Base-by-base conservation (phyloP, 1,140 invertebrate genomes). In the Leucophenga varia region DNA sequence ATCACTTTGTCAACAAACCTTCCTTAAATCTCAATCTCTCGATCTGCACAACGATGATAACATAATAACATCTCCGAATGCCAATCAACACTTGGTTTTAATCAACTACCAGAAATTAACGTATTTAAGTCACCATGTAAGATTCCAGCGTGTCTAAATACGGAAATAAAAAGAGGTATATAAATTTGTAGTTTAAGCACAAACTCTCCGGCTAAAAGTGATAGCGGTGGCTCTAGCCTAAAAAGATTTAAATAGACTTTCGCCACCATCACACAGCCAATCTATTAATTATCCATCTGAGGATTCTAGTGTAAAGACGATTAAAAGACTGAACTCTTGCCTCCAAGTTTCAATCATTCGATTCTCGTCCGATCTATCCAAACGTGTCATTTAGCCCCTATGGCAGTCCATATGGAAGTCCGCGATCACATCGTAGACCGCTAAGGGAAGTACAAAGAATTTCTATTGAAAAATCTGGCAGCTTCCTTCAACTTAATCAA, bases 401-500 rank as follows among this genome's bases (percentile, higher is more conserved):
- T 41, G 74, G 65, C 3, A 81, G 79, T 53, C 88, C 88, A 2
- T 83, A 81, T 43, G 83, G 87, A 18, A 92, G 89, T 2, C 92
- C 92, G 2, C 79, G 84, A 3, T 77, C 78, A 25, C 81, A 86
- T 46, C 77, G 84, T 14, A 83, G 86, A 16, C 86, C 87, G 2
- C 79, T 90, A 18, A 83, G 86, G 43, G 92, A 96, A 73, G 90
- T 89, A 8, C 78, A 88, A 12, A 79, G 90, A 34, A 86, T 95
- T 34, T 92, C 89, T 5, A 87, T 94, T 2, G 91, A 95, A 55
- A 86, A 87, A 57, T 85, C 87, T 18, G 87, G 90, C 5, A 86
- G 85, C 32, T 95, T 91, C 74, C 82, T 93, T 7, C 93, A 96
- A 76, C 82, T 97, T 35, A 97, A 97, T 79, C 95, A 98, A 78